These are phyloP conservation scores for Acyrthosiphon pisum DNA, from an alignment of 1,140 invertebrate species.

Conservation along the genomic window DNA sequence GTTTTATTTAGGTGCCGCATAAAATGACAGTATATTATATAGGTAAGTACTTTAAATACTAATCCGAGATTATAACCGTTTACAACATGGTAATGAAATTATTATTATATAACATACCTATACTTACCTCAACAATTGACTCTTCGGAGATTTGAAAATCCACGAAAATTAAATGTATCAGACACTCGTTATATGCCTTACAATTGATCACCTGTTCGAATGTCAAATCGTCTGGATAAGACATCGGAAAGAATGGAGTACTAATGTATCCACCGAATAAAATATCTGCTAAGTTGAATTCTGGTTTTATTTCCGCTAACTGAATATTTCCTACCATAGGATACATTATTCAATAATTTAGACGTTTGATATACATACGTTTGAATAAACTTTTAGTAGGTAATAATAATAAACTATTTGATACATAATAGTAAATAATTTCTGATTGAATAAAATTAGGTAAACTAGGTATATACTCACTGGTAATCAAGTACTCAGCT, in stretches of 20 bases:
- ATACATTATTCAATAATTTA: neutral
- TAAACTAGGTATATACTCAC: slow-evolving; percentile 5
- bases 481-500: slow-evolving; percentile 38
- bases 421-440: too few species aligned
- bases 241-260: slow-evolving; percentile 75
- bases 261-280: slow-evolving; percentile 65
- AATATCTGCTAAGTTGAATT: slow-evolving; percentile 59
- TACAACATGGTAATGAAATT: neutral
- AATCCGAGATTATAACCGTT: neutral
- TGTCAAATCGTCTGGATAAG: slow-evolving; percentile 74
- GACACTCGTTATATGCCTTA: slow-evolving; percentile 64
- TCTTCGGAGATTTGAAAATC: slow-evolving; percentile 74
- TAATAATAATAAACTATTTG: too few species aligned
- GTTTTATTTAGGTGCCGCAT: neutral
- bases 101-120: neutral
- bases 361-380: neutral
- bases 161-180: slow-evolving; percentile 72
- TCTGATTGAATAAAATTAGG: neutral
- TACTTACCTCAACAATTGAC: slow-evolving; percentile 73
- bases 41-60: neutral
- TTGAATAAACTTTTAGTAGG: too few species aligned
- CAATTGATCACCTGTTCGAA: slow-evolving; percentile 74
- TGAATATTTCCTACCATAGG: slow-evolving; percentile 25
- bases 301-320: slow-evolving; percentile 9
- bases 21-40: neutral